Conservation (phyloP, 1,140 invertebrate species). For the Drosophila ambigua region DNA sequence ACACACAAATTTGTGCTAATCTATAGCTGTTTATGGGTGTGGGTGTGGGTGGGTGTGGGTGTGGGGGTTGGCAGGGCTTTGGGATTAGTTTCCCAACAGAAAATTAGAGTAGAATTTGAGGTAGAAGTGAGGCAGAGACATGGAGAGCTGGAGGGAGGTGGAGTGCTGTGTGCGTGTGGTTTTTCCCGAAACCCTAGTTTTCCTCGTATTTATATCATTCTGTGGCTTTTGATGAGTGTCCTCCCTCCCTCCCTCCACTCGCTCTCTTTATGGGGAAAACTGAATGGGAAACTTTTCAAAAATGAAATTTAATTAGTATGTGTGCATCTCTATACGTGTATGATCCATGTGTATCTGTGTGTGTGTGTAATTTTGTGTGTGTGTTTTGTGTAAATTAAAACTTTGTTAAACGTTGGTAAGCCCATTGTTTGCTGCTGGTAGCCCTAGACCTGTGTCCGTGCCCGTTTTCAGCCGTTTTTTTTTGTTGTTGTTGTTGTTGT, state of each 20-base stretch:
- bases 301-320: constrained; percentile 80
- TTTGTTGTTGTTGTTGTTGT: no score
- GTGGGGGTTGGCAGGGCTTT: background rate
- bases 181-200: no score
- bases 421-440: constrained; percentile 29
- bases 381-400: constrained; percentile 68
- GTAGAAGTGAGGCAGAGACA: no score
- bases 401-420: constrained; percentile 71
- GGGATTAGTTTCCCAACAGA: constrained; percentile 54
- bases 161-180: no score
- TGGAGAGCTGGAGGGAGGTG: no score
- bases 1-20: constrained; percentile 37
- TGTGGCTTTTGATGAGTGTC: constrained; percentile 41
- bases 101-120: constrained; percentile 18
- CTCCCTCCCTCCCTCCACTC: no score
- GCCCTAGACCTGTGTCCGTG: no score
- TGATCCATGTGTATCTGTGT: constrained; percentile 11
- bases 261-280: constrained; percentile 3
- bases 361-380: constrained; percentile 10
- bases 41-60: constrained; percentile 19
- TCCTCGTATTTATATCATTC: constrained; percentile 3
- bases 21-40: constrained; percentile 23
- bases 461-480: no score
- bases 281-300: constrained; percentile 57
- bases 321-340: constrained; percentile 23